Base-by-base conservation (phyloP, 1,140 invertebrate genomes). In the Asobara japonica region DNA sequence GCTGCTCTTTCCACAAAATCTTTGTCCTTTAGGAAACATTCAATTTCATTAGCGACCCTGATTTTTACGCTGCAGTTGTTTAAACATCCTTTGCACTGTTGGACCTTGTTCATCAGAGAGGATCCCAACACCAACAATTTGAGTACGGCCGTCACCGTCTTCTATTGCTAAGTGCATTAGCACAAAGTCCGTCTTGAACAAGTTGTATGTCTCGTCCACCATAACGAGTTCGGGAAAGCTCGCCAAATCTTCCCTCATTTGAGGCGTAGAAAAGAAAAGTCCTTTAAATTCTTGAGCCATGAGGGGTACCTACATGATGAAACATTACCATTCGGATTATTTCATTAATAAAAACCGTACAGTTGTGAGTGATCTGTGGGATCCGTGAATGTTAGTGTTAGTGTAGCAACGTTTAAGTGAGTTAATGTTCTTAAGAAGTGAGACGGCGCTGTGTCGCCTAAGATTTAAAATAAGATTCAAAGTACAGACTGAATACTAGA, bases 21-120 rank as follows among this genome's bases (percentile, higher is more conserved):
- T 61, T 78, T 78, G 51, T 77, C 77, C 0, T 71, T 65, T 69
- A 78, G 72, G 22, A 76, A 60, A 1, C 38, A 71, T 8, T 29
- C 61, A 8, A 74, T 74, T 74, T 74, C 70, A 4, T n/a, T 2
- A 60, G 65, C 71, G 1, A 65, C 11, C 11, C 30, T 25, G 18
- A 51, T 77, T 73, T 1, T 31, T 2, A 31, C 71, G 62, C 61
- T 71, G 68, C 36, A 77, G 75, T 16, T 13, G 16, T n/a, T 65
- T 1, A 8, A 74, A 22, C 4, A 75, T 65, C 73, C 70, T 72
- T 16, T 20, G 45, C 2, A 65, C 3, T 11, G 16, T 60, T 18
- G 22, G n/a, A 18, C 25, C 13, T 30, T 25, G 48, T 68, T 76
- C 71, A 18, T 36, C 38, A 16, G 11, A 38, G 25, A 74, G 33